These are phyloP conservation scores for Brotogeris chrysoptera DNA, from an alignment of 2,797 vertebrate species.

Conservation along the genomic window DNA sequence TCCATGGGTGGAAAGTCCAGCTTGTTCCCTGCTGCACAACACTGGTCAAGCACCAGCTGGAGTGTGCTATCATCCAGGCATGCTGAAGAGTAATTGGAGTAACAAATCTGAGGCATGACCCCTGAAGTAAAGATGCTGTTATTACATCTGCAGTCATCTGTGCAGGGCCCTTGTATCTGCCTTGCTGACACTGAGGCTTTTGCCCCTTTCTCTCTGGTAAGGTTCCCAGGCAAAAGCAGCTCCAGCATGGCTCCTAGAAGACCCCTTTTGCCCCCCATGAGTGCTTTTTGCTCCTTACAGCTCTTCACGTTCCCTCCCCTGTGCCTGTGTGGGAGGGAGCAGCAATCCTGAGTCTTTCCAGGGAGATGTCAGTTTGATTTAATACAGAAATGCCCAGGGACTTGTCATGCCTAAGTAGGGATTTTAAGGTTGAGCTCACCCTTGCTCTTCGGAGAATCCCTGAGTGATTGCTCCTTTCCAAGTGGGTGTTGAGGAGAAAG, in stretches of 20 bases:
- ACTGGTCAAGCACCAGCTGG: neutral
- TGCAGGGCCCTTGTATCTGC: neutral
- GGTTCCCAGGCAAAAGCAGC: neutral
- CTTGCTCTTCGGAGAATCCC: neutral
- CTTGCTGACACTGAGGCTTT: neutral
- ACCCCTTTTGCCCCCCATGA: neutral
- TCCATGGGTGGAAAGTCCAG: neutral
- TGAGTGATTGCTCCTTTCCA: neutral
- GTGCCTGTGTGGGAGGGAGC: neutral
- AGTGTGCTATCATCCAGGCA: neutral
- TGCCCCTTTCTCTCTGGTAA: neutral
- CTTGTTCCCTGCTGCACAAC: neutral
- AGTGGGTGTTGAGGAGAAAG: accelerated
- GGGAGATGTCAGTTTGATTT: neutral
- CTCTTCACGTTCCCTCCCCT: neutral
- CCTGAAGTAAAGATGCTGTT: neutral
- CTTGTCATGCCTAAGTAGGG: neutral
- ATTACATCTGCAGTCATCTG: neutral
- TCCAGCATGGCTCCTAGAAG: neutral
- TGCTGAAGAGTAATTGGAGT: neutral
- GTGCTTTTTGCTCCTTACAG: neutral
- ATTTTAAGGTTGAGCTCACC: neutral
- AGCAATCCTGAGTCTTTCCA: neutral
- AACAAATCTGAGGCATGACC: neutral
- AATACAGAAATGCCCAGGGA: neutral